A percentile compares a stretch with the other conserved stretches of the same genome.
phyloP scores from a whole-genome alignment of 1,140 invertebrate genomes.

The Drosophila arizonae region DNA sequence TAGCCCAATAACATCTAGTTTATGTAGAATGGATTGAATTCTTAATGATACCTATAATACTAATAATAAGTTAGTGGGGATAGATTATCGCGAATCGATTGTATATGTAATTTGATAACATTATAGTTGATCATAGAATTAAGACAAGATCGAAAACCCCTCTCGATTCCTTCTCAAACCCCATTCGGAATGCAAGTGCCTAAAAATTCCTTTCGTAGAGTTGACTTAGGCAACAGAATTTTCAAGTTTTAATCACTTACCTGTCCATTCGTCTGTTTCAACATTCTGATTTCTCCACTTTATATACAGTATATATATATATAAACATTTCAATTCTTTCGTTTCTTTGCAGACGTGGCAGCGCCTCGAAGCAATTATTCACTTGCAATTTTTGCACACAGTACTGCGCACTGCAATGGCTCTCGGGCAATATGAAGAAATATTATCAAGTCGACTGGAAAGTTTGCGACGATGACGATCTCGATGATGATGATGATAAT shows the following conservation, averaged over 20 bases:
- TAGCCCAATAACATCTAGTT: no score
- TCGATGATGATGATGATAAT: slow-evolving; percentile 11
- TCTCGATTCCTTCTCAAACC: no score
- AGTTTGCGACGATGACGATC: slow-evolving; percentile 59
- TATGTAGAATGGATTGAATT: no score
- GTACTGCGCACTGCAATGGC: slow-evolving; percentile 65
- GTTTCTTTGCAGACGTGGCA: slow-evolving; percentile 61
- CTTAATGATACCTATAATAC: no score
- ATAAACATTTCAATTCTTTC: not conserved
- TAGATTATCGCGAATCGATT: no score
- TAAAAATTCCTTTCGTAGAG: no score
- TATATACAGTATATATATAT: no score
- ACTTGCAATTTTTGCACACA: slow-evolving; percentile 78
- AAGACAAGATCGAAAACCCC: no score
- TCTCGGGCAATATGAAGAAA: slow-evolving; percentile 61
- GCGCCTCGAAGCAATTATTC: slow-evolving; percentile 74
- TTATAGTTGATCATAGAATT: no score
- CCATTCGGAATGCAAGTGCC: no score
- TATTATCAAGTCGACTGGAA: slow-evolving; percentile 74
- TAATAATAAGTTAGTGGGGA: no score
- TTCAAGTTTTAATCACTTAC: not conserved
- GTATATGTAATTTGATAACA: no score
- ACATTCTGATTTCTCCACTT: not conserved
- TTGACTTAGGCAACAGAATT: not conserved
- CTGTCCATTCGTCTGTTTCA: not conserved